A percentile compares a stretch with the other conserved stretches of the same genome.
These are phyloP conservation scores for Semotilus atromaculatus DNA, from an alignment of 2,797 vertebrate species.

Conservation along the genomic window DNA sequence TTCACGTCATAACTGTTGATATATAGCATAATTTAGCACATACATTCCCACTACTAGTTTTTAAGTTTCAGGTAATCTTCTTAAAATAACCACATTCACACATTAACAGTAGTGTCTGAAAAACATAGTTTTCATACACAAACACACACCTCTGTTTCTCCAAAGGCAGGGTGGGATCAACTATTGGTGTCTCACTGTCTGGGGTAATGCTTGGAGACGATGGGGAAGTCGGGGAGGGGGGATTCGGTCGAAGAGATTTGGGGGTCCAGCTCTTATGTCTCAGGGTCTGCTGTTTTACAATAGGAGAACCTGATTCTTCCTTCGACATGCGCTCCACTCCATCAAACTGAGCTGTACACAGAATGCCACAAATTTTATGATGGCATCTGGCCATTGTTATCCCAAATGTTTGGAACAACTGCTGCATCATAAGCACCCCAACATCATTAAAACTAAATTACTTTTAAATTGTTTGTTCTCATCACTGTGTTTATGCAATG, in stretches of 20 bases:
- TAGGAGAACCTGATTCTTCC: slow-evolving; percentile 75
- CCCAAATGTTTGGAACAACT: slow-evolving; percentile 9
- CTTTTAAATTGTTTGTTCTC: background rate
- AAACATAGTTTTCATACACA: slow-evolving; percentile 57
- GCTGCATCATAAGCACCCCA: background rate
- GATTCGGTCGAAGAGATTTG: slow-evolving; percentile 81
- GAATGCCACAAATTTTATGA: slow-evolving; percentile 16
- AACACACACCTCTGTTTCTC: slow-evolving; percentile 91
- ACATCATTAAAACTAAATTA: background rate
- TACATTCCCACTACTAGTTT: background rate
- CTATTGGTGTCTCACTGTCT: slow-evolving; percentile 75
- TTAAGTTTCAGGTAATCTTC: background rate
- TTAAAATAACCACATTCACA: background rate
- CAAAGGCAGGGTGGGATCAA: slow-evolving; percentile 86
- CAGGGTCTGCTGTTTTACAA: slow-evolving; percentile 70
- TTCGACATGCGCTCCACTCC: slow-evolving; percentile 80
- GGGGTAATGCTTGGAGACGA: slow-evolving; percentile 56
- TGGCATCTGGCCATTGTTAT: background rate
- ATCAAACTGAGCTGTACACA: slow-evolving; percentile 89
- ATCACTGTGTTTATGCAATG: background rate
- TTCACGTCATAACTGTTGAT: background rate
- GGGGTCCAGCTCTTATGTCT: slow-evolving; percentile 91
- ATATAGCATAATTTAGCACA: background rate
- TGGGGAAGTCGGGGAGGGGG: slow-evolving; percentile 56
- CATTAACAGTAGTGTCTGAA: slow-evolving; percentile 6